phyloP scores from a whole-genome alignment of 2,113 vertebrate species.

The Phocoena phocoena region DNA sequence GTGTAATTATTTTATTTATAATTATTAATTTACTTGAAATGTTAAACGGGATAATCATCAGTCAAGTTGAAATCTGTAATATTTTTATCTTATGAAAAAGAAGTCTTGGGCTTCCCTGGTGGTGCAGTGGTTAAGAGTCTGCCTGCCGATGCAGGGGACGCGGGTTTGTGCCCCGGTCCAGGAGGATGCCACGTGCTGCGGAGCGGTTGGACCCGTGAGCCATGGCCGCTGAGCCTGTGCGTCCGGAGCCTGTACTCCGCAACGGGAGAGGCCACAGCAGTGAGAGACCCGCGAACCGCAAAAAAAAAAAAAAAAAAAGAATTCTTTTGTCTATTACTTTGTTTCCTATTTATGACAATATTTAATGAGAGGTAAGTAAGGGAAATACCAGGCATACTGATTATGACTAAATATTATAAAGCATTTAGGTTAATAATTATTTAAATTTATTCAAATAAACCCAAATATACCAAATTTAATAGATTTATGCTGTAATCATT shows the following conservation, averaged over 20 bases:
- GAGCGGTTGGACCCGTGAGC: too few relatives aligned
- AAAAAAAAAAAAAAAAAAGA: background rate
- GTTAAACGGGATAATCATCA: conserved; percentile 15
- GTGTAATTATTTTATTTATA: background rate
- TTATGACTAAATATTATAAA: conserved; percentile 30
- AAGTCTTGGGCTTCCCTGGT: background rate
- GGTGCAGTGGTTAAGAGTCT: too few relatives aligned
- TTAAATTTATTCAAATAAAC: conserved; percentile 35
- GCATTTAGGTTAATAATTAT: background rate
- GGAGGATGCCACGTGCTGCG: too few relatives aligned
- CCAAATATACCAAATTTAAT: conserved; percentile 16
- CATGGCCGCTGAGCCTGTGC: too few relatives aligned
- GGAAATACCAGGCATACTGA: background rate
- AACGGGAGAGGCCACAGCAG: too few relatives aligned
- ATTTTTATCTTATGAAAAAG: background rate
- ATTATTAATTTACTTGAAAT: conserved; percentile 34
- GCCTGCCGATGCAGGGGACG: too few relatives aligned
- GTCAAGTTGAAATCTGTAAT: conserved; percentile 8
- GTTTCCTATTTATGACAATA: conserved; percentile 12
- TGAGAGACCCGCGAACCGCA: too few relatives aligned
- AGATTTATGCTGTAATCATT: conserved; percentile 19
- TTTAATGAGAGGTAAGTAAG: background rate
- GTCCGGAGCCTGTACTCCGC: too few relatives aligned
- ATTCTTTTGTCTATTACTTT: background rate
- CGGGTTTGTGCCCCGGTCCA: too few relatives aligned